Evolutionary conservation across 2,797 vertebrate genomes (phyloP), one percentile per base, ranked within the genome.

Genomic region (Falco berigora): DNA sequence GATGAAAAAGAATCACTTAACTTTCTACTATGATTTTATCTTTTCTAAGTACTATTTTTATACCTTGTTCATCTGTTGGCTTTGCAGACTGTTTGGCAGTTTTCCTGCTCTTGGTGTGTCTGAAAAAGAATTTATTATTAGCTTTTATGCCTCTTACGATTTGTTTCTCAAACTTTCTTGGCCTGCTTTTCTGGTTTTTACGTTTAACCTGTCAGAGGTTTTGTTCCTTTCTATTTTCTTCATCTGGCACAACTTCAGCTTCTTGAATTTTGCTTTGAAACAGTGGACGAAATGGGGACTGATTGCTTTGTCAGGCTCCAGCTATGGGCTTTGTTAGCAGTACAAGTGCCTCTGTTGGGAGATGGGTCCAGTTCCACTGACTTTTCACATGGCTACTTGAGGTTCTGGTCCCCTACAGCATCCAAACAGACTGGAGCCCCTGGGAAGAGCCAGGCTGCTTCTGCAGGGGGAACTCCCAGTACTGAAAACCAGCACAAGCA

Each of bases 111-210:
- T 69, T 88, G 38, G 22, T 96, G 88, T 71, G 91, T 94, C 95
- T 94, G 94, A 87, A 89, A 93, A 90, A 90, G 53, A 87, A 90
- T 91, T 86, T 96, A 79, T 88, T 95, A 85, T 73, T 96, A 87
- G 63, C 46, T 95, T 93, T 85, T 84, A 87, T 92, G 74, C 59
- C 49, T 84, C 88, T 90, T 91, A 62, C 1, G 7, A 59, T 93
- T 95, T 94, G 55, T 87, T 97, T 96, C 88, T 92, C 84, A 69
- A 89, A 73, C n/a, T 67, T 86, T 88, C 83, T 94, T 96, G 88
- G 86, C 74, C 61, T 66, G 40, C 40, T 67, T 87, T 87, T 85
- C 86, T 91, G 92, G 38, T 94, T 95, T 93, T 96, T 46, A 63
- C 77, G 74, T 92, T 94, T 94, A 92, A 96, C 91, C 92, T 95